Evolutionary conservation across 1,140 invertebrate species (phyloP), one percentile per base, ranked within the genome.

Genomic region (Eciton burchellii): DNA sequence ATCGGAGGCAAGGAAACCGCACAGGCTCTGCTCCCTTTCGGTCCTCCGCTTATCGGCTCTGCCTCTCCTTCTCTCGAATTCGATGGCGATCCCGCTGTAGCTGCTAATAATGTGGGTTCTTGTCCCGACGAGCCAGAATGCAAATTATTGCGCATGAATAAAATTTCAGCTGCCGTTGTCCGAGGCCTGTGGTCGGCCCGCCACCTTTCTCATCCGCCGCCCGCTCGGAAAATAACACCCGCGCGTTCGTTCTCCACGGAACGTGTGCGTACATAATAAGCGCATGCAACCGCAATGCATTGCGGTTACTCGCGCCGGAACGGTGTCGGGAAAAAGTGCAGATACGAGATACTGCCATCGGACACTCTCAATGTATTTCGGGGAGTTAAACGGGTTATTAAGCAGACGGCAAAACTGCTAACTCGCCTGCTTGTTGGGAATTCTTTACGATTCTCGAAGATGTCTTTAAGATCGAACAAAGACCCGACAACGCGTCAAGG

Each of bases 131-230:
- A 90, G 85, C 85, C 83, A 91, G 89, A 90, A 93, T 92, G 92
- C 92, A 93, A 93, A 93, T 93, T 92, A 92, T 91, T 90, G 77
- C 86, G 84, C 74, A 85, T 83, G 84, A 90, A 90, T 89, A 90
- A 92, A 89, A 89, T 85, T 86, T 90, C 90, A 90, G 89, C 90
- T 92, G 91, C 86, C 73, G 83, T 54, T 73, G 19, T 70, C 52
- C 74, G 49, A 14, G 56, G 45, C 70, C 70, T 86, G 73, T 47
- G 52, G 79, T 60, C 47, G 52, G 47, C 74, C 68, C 45, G 60
- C 52, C 52, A 45, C 45, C 70, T 56, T 49, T 21, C 49, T 35
- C 43, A 56, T 49, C 62, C 52, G 35, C 26, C 43, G 54, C 16
- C 68, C 62, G 24, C 52, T 59, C 49, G 57, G 79, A 72, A 82